Base-by-base conservation (phyloP, 2,888 invertebrate species). In the Calliopum simillimum region DNA sequence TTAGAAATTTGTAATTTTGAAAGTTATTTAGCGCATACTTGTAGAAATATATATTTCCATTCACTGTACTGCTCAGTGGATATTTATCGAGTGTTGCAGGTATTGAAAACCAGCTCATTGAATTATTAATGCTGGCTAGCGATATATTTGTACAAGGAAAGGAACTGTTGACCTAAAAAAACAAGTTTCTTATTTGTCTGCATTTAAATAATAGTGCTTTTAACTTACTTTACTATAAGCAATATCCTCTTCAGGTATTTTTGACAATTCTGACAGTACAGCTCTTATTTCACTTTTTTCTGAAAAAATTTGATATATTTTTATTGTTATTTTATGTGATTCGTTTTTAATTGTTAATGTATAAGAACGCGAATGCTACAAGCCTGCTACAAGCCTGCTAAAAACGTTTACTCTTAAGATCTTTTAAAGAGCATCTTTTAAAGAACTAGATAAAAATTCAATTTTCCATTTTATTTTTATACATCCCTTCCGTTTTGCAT, bases 21-120 rank as follows among this genome's bases (percentile, higher is more conserved):
- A 25, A 21, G 41, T 43, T 4, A 51, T 63, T 62, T 51, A 25
- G 21, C 41, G 77, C 79, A 81, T 76, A 93, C 92, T 90, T 91
- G 86, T 90, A 93, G 79, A 90, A 90, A 78, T 92, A 89, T 68
- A 92, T 88, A 78, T 88, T 87, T 56, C 91, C 92, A 82, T 90
- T 89, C 76, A 90, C 89, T 79, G 87, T 86, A 71, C 89, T 88
- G 75, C 87, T 88, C 46, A 90, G 81, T 33, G 90, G 89, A 85
- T 89, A 89, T 76, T 88, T 87, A 68, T 89, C 88, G 61, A 89
- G 79, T 46, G 87, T 84, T 8, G 87, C 86, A 8, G 88, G 85
- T 73, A 88, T 87, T 11, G 88, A 86, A 76, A 88, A 88, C 93
- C 92, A 93, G 68, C 88, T 89, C 72, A 90, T 84, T 70, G 90